Base-by-base conservation (phyloP, 92 coral and sea anemone genomes). In the Bergia puertoricense region DNA sequence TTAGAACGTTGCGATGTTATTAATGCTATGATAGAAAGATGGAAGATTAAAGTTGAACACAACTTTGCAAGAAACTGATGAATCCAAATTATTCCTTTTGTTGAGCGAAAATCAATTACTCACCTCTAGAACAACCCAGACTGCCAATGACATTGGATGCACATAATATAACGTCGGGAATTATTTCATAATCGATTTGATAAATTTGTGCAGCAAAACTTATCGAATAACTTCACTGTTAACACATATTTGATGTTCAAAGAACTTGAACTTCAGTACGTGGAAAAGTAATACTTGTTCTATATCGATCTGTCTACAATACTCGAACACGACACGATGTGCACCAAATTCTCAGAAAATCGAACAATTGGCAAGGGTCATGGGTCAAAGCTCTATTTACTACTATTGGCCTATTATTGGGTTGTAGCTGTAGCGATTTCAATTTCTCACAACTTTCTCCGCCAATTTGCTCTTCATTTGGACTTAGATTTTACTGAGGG, bases 351-450 rank as follows among this genome's bases (percentile, higher is more conserved):
- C 59, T 54, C 59, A 54, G 59, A 54, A 30, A 54, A 54, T 54
- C 59, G 16, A 54, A 54, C 2, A 54, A 54, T 54, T 0, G 2
- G 59, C 59, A 3, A 16, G 59, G 59, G 59, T 54, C 59, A 9
- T 54, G 59, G 10, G 59, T 54, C 59, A 54, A 54, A 0, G 30
- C 13, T 54, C 0, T 0, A 3, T 3, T 51, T 51, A 51, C 11
- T 51, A 46, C 8, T 54, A 0, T 1, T 48, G 54, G 0, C 0
- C 1, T 1, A 0, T 0, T 0, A 54, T 0, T 0, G 13, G 0
- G 16, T 54, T 13, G 2, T 0, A 8, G 1, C 15, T 54, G 15
- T 9, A 11, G 2, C 2, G 1, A 9, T 10, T 54, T 13, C 15
- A 54, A 54, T 1, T 46, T 46, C 14, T 10, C 15, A 2, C 16